Evolutionary conservation across 2,888 invertebrate species (phyloP).

Genomic region (Orthosia incerta): DNA sequence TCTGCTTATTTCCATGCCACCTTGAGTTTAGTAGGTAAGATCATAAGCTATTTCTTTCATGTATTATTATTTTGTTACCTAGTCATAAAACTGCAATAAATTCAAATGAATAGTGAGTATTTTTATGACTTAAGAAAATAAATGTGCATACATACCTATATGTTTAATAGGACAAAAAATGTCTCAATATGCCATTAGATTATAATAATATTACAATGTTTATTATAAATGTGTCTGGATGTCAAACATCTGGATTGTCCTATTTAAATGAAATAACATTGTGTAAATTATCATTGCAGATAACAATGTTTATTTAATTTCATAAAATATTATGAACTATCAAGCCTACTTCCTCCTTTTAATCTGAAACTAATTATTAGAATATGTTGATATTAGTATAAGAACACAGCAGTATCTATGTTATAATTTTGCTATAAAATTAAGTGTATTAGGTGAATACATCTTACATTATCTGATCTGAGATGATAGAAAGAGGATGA

Average conservation of each 20-base stretch:
- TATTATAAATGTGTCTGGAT: not conserved
- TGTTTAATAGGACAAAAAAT: not conserved
- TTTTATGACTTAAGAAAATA: slow-evolving; percentile 4
- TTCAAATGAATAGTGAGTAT: not conserved
- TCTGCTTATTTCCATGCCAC: slow-evolving; percentile 97
- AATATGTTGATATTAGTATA: not conserved
- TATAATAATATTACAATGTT: not conserved
- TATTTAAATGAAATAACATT: slow-evolving; percentile 8
- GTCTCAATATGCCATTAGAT: not conserved
- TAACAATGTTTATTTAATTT: slow-evolving; percentile 5
- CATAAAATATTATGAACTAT: not conserved
- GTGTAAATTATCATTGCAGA: not conserved
- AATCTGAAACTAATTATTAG: not conserved
- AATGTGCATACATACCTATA: not conserved
- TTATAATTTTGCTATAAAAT: not conserved
- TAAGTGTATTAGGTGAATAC: not conserved
- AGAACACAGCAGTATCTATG: not conserved
- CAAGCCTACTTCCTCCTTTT: slow-evolving; percentile 2
- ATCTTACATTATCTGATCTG: not conserved
- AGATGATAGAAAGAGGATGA: not conserved
- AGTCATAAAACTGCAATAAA: not conserved
- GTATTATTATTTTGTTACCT: not conserved
- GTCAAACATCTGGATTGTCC: not conserved
- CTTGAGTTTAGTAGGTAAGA: slow-evolving; percentile 93
- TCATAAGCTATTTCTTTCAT: slow-evolving; percentile 50